Evolutionary conservation across 37 sponge, comb jelly and placozoan genomes (phyloP).

Genomic region (Chondrosia reniformis): DNA sequence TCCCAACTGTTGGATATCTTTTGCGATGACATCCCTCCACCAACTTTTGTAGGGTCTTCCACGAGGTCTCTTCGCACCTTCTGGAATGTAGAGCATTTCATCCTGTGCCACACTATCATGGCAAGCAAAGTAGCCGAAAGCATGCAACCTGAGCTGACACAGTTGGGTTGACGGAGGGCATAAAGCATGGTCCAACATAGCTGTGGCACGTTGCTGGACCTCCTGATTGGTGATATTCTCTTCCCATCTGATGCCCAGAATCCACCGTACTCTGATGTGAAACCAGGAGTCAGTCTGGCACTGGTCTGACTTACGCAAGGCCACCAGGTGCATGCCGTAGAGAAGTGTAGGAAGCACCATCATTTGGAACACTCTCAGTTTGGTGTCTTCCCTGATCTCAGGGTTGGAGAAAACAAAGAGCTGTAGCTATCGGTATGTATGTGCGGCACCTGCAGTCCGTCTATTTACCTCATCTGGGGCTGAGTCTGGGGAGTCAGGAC

Average conservation of each 20-base stretch:
- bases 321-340: not conserved
- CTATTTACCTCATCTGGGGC: not conserved
- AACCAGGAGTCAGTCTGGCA: not conserved
- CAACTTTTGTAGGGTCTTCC: too few relatives aligned
- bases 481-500: constrained; percentile 10
- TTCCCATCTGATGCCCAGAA: constrained; percentile 6
- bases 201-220: not conserved
- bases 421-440: not conserved
- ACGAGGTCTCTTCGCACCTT: too few relatives aligned
- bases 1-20: too few relatives aligned
- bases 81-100: too few relatives aligned
- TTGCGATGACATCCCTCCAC: too few relatives aligned
- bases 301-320: not conserved
- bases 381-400: not conserved
- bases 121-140: too few relatives aligned
- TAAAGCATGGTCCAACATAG: not conserved
- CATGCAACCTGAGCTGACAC: too few relatives aligned
- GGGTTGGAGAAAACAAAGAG: not conserved
- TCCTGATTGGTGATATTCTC: not conserved
- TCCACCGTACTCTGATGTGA: not conserved
- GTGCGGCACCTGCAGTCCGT: not conserved
- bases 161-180: too few relatives aligned
- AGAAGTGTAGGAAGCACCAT: not conserved
- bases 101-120: too few relatives aligned
- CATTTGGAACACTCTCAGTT: not conserved